Evolutionary conservation across 2,797 vertebrate species (phyloP), one percentile per base, ranked within the genome.

Genomic region (Knipowitschia caucasica): DNA sequence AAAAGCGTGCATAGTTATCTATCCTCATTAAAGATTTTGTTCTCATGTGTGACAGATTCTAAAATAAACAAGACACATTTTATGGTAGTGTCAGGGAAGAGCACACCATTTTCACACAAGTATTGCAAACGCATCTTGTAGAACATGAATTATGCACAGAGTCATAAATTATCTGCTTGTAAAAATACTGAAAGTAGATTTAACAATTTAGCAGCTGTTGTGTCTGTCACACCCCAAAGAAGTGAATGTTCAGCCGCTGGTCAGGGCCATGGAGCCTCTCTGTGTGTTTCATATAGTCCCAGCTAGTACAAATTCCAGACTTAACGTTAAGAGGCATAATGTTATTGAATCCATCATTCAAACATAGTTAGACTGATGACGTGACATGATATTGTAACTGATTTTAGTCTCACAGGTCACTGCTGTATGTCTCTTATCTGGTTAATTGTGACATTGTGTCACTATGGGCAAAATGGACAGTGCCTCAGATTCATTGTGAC

Each of bases 401-500:
- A 18, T 9, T 5, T 46, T 29, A 11, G 8, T 1, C 8, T 11
- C 26, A 29, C 15, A 29, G 26, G 12, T 52, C 15, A 12, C 33
- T 50, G 5, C 29, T 64, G 60, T 4, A 52, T 38, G 24, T 7
- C 34, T 24, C 25, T 53, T 27, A 20, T 11, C 44, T 47, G 42
- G 11, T 56, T 40, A 27, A 45, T 55, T 17, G 26, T 18, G 61
- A 53, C 53, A 63, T 34, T 53, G 45, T 39, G 29, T 59, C n/a
- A 53, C 81, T 76, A 55, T 57, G 67, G 79, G 80, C 80, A 53
- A 73, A 80, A 62, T 56, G 52, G 54, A 33, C 56, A 64, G 53
- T 25, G 47, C 71, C 78, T 78, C 65, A 64, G 75, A 87, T 81
- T 61, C 58, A 79, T 68, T 79, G 81, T 85, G 83, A 86, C 82